A percentile compares a stretch with the other conserved stretches of the same genome.
Evolutionary conservation across 2,113 vertebrate species (phyloP).

Genomic region (Antennarius striatus): DNA sequence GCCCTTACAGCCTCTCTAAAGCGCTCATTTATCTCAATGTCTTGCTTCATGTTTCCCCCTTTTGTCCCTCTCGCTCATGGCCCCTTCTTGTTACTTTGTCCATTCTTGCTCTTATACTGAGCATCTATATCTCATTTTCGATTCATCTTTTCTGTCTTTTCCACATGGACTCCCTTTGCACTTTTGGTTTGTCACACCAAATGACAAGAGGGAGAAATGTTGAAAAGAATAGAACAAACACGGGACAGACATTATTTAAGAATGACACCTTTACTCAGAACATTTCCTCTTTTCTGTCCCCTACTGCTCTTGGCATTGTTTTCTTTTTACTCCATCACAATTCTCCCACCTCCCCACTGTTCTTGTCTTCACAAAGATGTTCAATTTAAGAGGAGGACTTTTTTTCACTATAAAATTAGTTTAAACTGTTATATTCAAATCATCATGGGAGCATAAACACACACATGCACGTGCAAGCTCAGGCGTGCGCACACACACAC

Average conservation of each 20-base stretch:
- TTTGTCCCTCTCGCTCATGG: constrained; percentile 7
- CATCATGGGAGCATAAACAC: no score
- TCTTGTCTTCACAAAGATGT: background rate
- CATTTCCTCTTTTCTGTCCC: background rate
- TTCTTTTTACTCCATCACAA: background rate
- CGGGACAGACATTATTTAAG: background rate
- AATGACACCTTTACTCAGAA: background rate
- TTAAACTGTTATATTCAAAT: no score
- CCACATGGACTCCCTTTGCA: background rate
- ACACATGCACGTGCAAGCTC: background rate
- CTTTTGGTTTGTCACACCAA: constrained; percentile 19
- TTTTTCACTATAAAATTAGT: no score
- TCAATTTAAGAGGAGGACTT: no score
- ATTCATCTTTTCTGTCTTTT: constrained; percentile 35
- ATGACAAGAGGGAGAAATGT: background rate
- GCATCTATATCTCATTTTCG: constrained; percentile 11
- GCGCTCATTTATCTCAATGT: constrained; percentile 47
- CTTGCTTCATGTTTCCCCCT: constrained; percentile 48
- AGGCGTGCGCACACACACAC: no score
- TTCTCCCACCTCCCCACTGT: background rate
- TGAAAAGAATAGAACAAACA: background rate
- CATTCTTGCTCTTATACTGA: constrained; percentile 20
- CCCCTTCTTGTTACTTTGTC: constrained; percentile 20
- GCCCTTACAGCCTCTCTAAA: constrained; percentile 47
- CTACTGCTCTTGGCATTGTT: background rate